Evolutionary conservation across 2,797 vertebrate genomes (phyloP), one percentile per base, ranked within the genome.

Genomic region (Orientallactaga sibirica): DNA sequence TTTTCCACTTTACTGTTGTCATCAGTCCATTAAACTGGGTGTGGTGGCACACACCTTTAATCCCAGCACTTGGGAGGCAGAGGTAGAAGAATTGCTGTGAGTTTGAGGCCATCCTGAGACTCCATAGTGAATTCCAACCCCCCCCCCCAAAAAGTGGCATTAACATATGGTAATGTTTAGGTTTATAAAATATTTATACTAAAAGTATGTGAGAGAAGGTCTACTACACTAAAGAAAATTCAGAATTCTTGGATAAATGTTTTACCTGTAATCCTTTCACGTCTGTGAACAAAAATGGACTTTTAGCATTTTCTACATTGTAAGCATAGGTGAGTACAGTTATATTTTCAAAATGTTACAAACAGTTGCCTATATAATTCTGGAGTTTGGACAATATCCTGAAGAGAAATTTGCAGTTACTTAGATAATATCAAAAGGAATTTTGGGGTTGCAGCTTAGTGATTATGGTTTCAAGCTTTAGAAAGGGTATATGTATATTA

Each of bases 331-430:
- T 25, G 64, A 91, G 33, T 82, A 19, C 15, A 92, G 66, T 80
- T 83, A 14, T 61, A 84, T 33, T 86, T 96, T 85, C 16, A 90
- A 43, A 90, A 48, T 67, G 22, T 22, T 79, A 85, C 33, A 64
- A 87, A 91, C 78, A 74, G 73, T 62, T 64, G 55, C 64, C 82
- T 90, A 91, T 71, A 7, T 92, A 90, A 82, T 71, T 86, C 91
- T 27, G 94, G 61, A 75, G 18, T 87, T 87, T 82, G 25, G 19
- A 91, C 88, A 37, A 86, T 43, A 7, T 7, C 62, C 73, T 78
- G 43, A 95, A 68, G 24, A 79, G 70, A 70, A 76, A 77, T 75
- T 77, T 71, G 4, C 66, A 90, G 24, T 85, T 75, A 88, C 67
- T 79, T 86, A 88, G 14, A 29, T 62, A 80, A 92, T 75, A 68